Evolutionary conservation across 1,140 invertebrate genomes (phyloP), one percentile per base, ranked within the genome.

Genomic region (Diachasma alloeum): DNA sequence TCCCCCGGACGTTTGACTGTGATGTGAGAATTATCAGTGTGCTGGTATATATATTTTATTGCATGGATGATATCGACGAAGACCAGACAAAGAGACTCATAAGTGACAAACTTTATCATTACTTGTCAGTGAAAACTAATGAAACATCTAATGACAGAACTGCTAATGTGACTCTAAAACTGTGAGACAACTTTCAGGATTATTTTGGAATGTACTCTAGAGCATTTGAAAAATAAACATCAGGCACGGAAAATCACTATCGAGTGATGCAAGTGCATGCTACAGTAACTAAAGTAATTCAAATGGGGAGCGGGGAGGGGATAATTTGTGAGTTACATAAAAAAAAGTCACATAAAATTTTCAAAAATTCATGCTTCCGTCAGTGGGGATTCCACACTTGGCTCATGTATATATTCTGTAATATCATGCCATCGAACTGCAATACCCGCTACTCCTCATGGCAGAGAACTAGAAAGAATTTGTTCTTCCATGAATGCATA

Each of bases 291-390:
- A 63, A 48, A 53, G 11, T 67, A 48, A 68, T 67, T 68, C 4
- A 53, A 70, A 53, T 53, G 48, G 48, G 6, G 48, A 19, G 48
- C 1, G 48, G n/a, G 48, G n/a, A 44, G 10, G 63, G 31, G 42
- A 59, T 26, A 36, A 53, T 59, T 48, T 13, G 69, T 77, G 71
- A 77, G 76, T 68, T 66, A 80, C 71, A 80, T 78, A 77, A 56
- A 83, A 81, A 78, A 80, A 72, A 59, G 56, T 80, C 77, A 83
- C 81, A 84, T 74, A 78, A 83, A 84, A 82, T 75, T 84, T 63
- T 63, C 8, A 79, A 84, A 87, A 85, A 85, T 85, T 83, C 87
- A 88, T 88, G 87, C 88, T 80, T 85, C 80, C 80, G 83, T 80
- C 82, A 53, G n/a, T n/a, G 79, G 80, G 80, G 83, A 19, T 6